Percentiles rank a stretch among this genome's conserved stretches.
phyloP scores from a whole-genome alignment of 2,113 vertebrate genomes.

The Elgaria multicarinata region DNA sequence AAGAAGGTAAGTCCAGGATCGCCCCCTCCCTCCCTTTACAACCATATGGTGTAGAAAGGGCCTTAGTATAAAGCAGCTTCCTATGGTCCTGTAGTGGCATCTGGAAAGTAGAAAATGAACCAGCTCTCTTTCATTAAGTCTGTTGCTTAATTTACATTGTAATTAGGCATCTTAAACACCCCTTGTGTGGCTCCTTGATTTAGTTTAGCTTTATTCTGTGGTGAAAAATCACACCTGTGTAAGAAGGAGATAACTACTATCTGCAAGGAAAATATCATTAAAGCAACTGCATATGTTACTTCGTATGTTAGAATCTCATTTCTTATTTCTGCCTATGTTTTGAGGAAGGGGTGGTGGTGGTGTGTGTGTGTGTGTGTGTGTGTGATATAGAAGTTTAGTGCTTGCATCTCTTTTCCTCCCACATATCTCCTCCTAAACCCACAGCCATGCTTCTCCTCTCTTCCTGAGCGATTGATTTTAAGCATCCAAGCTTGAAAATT shows the following conservation, averaged over 20 bases:
- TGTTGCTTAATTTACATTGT: not conserved
- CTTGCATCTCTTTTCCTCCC: not conserved
- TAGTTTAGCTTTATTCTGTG: not conserved
- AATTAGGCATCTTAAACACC: not conserved
- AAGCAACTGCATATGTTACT: not conserved
- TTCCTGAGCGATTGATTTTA: conserved; percentile 15
- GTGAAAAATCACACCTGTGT: not conserved
- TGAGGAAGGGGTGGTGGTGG: not conserved
- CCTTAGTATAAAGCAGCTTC: no score
- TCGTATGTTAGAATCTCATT: not conserved
- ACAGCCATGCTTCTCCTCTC: not conserved
- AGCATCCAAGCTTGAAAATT: not conserved
- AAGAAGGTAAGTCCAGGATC: no score
- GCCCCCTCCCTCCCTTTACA: no score
- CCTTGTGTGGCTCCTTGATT: not conserved
- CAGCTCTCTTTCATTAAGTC: not conserved
- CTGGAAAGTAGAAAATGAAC: no score
- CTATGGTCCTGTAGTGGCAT: no score
- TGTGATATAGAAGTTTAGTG: not conserved
- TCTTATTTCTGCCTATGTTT: not conserved
- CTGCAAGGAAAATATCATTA: not conserved
- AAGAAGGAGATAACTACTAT: not conserved
- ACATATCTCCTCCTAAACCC: not conserved
- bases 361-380: no score
- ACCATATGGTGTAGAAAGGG: no score